A percentile compares a stretch with the other conserved stretches of the same genome.
Conservation (phyloP, 1,140 invertebrate species). For the Drosophila navojoa region DNA sequence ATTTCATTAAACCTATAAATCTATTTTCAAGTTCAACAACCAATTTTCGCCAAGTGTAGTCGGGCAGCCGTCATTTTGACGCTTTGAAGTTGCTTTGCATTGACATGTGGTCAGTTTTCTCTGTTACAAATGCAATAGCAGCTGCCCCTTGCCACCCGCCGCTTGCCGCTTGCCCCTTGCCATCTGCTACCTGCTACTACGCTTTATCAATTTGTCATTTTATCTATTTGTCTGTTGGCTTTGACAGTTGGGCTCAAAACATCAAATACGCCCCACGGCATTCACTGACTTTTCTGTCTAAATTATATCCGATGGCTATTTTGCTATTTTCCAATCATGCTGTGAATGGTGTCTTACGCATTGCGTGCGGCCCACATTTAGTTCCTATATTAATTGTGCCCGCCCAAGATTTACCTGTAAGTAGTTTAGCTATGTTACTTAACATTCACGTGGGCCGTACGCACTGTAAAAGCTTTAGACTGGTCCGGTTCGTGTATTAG, state of each 20-base stretch:
- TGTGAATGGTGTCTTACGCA: constrained; percentile 36
- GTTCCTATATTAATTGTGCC: background rate
- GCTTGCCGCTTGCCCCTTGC: background rate
- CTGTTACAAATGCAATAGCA: constrained; percentile 25
- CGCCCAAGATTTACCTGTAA: background rate
- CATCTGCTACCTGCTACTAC: background rate
- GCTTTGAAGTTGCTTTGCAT: constrained; percentile 75
- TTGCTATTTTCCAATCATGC: constrained; percentile 70
- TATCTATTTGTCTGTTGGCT: constrained; percentile 20
- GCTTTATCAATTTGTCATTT: constrained; percentile 43
- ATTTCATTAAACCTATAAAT: background rate
- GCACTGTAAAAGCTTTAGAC: constrained; percentile 8
- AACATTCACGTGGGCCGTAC: background rate
- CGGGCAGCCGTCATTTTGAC: constrained; percentile 57
- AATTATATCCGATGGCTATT: constrained; percentile 55
- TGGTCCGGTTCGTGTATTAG: constrained; percentile 31
- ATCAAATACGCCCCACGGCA: constrained; percentile 25
- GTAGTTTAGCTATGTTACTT: background rate
- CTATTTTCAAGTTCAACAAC: background rate
- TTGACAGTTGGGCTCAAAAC: constrained; percentile 26
- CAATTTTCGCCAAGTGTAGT: background rate
- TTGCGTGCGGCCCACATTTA: constrained; percentile 21
- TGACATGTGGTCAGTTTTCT: constrained; percentile 76
- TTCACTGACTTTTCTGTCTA: constrained; percentile 32
- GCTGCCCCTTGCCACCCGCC: constrained; percentile 1